Base-by-base conservation (phyloP, 2,113 vertebrate species). In the Montifringilla adamsi region DNA sequence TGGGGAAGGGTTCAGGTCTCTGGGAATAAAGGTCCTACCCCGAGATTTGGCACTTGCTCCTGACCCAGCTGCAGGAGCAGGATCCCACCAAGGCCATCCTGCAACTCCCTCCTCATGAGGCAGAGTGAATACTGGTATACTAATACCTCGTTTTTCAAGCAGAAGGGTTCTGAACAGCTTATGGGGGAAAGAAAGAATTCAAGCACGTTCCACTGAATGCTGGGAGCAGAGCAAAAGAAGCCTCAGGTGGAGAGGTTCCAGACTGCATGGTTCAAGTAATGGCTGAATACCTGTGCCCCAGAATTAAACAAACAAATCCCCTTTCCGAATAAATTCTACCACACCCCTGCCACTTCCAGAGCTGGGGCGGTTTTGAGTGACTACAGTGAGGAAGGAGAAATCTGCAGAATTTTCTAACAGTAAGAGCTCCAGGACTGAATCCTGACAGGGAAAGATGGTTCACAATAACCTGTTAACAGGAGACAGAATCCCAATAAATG, bases 401-500 rank as follows among this genome's bases (percentile, higher is more conserved):
- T 90, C 89, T 88, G 72, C 83, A 82, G 53, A 41, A 53, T 70
- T 80, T 90, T 63, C 52, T 67, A 52, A 88, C 73, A 68, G 68
- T 37, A 64, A 62, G 50, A 91, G 66, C 76, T 69, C 74, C 59
- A 85, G 87, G 22, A 50, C 53, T 73, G 76, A 74, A 59, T 62
- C 58, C 56, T 95, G 87, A 53, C 82, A 94, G 64, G 78, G 84
- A 96, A 95, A 87, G 88, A 81, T 93, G 78, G 41, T 41, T 68
- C 6, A 13, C 83, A 87, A 73, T 74, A 92, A 74, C 75, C 64
- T 10, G 56, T 30, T 89, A 92, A 89, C 60, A 75, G 85, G 41
- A 95, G 88, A 89, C 86, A 68, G 92, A 87, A 93, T 84, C 84
- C 76, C 26, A 91, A 74, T 73, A 95, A 84, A 81, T 44, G 68